phyloP scores from a whole-genome alignment of 2,113 vertebrate species.

The Murina feae region DNA sequence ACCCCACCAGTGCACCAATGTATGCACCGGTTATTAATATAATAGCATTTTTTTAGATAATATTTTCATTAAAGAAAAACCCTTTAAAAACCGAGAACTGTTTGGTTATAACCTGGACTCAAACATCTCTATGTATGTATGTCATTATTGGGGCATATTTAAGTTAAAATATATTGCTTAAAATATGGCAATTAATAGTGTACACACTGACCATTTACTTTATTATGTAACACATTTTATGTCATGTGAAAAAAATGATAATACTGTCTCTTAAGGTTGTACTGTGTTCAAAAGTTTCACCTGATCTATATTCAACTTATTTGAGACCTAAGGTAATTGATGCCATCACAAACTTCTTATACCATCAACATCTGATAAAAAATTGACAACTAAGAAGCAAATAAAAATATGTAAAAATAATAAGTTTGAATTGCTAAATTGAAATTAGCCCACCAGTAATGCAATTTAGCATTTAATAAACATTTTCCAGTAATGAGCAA shows the following conservation, averaged over 20 bases:
- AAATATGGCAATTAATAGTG: background rate
- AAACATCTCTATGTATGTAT: background rate
- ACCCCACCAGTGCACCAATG: no score
- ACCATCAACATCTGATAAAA: background rate
- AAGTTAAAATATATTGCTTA: background rate
- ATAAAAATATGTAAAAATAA: background rate
- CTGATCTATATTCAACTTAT: background rate
- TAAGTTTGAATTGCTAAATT: background rate
- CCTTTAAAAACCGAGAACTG: background rate
- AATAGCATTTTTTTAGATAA: background rate
- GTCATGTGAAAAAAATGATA: background rate
- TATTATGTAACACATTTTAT: background rate
- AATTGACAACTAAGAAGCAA: background rate
- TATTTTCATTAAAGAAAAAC: background rate
- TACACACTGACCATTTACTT: background rate
- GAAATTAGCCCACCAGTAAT: background rate
- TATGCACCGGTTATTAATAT: background rate
- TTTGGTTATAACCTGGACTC: background rate
- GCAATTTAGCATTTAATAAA: background rate
- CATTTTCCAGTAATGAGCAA: background rate
- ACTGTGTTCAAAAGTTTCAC: background rate
- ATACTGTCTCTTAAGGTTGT: background rate
- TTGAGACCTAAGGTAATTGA: background rate
- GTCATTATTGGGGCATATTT: background rate
- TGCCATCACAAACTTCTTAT: background rate